These are phyloP conservation scores for Mungos mungo DNA, from an alignment of 2,113 vertebrate species.

Conservation along the genomic window DNA sequence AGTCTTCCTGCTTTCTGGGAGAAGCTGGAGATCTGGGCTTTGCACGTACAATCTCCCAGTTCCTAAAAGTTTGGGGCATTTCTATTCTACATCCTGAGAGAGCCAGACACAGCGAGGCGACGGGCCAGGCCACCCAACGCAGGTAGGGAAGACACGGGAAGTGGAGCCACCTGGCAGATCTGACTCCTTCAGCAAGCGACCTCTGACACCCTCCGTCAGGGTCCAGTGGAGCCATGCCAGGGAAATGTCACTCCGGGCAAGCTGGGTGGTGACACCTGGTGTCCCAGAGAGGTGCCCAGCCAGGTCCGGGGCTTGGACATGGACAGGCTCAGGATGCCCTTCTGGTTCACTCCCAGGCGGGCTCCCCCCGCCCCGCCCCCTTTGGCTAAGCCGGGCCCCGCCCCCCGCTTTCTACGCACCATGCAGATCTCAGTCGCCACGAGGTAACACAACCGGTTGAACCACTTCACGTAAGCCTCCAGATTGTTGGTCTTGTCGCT, in stretches of 20 bases:
- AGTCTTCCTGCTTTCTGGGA: not conserved
- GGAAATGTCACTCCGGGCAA: not conserved
- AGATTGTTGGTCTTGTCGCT: constrained; percentile 91
- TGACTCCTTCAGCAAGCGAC: not conserved
- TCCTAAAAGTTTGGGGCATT: not conserved
- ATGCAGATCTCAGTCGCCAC: constrained; percentile 97
- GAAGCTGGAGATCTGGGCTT: not conserved
- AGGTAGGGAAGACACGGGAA: not conserved
- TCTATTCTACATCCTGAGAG: not conserved
- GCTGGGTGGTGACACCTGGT: not conserved
- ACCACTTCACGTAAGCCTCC: constrained; percentile 96
- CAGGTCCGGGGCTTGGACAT: not conserved
- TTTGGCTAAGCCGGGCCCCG: not conserved
- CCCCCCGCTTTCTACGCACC: constrained; percentile 81
- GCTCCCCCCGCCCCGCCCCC: no score
- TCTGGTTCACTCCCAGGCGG: not conserved
- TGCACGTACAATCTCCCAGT: not conserved
- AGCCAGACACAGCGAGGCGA: not conserved
- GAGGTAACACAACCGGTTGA: constrained; percentile 94
- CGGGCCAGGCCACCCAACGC: not conserved
- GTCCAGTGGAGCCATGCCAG: not conserved
- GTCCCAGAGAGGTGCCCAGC: not conserved
- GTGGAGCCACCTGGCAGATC: not conserved
- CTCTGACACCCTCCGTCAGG: not conserved
- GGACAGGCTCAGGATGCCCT: not conserved